A percentile compares a stretch with the other conserved stretches of the same genome.
Conservation (phyloP, 2,797 vertebrate species). For the Myotis vivesi region DNA sequence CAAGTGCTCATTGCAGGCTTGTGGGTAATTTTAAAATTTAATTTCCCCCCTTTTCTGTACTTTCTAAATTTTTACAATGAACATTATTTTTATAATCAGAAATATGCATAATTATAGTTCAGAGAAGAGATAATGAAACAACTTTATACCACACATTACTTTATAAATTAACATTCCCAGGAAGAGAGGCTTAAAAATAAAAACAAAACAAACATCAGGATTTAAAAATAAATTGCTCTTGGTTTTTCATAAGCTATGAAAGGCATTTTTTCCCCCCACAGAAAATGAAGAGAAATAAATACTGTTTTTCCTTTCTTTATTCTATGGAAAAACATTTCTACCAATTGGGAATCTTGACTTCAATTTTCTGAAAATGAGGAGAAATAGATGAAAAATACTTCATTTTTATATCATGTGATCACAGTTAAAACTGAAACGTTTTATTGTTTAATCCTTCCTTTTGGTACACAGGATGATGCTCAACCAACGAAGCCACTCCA, state of each 20-base stretch:
- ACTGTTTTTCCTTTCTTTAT: neutral
- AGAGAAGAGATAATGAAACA: neutral
- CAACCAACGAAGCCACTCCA: no score
- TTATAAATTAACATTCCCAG: neutral
- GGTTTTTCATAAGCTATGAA: neutral
- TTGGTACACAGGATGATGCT: no score
- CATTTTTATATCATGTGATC: neutral
- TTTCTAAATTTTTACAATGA: conserved; percentile 4
- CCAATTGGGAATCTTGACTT: neutral
- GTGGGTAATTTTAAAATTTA: neutral
- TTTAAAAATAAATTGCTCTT: conserved; percentile 10
- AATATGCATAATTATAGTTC: neutral
- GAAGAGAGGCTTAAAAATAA: neutral
- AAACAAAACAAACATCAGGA: neutral
- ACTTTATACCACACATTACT: neutral
- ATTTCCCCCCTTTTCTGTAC: neutral
- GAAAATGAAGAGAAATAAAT: neutral
- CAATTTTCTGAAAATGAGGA: neutral
- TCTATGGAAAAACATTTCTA: neutral
- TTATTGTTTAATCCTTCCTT: no score
- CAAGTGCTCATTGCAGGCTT: neutral
- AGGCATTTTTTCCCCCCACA: neutral
- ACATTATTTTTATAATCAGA: neutral
- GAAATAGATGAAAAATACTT: neutral
- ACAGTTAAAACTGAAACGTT: neutral